Evolutionary conservation across 2,888 invertebrate genomes (phyloP).

Genomic region (Podotricha telesiphe): DNA sequence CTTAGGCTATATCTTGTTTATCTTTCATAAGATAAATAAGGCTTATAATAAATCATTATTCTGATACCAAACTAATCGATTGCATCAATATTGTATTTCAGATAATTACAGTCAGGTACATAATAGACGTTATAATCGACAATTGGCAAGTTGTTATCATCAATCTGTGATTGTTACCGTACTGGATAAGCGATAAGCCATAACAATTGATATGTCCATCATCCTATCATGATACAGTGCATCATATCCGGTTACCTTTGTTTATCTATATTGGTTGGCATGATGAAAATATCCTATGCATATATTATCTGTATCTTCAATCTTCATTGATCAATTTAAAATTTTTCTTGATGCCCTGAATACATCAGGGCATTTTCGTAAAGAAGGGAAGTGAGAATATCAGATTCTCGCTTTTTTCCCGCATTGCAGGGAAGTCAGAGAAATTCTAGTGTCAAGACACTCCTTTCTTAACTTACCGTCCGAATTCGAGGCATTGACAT

Average conservation of each 20-base stretch:
- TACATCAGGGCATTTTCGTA: too few relatives aligned
- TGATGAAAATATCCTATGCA: background rate
- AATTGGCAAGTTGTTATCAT: conserved; percentile 9
- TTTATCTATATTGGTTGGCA: background rate
- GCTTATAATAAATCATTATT: background rate
- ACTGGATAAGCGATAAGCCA: background rate
- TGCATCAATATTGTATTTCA: background rate
- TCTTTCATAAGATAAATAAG: too few relatives aligned
- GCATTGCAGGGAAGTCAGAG: too few relatives aligned
- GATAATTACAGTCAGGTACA: conserved; percentile 1
- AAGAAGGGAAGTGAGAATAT: too few relatives aligned
- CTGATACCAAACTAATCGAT: background rate
- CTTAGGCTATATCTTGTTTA: too few relatives aligned
- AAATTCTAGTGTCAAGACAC: too few relatives aligned
- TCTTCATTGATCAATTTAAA: too few relatives aligned
- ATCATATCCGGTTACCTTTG: background rate
- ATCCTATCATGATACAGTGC: background rate
- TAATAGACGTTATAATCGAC: background rate
- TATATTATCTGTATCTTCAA: background rate
- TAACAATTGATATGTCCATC: conserved; percentile 1
- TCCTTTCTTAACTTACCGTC: too few relatives aligned
- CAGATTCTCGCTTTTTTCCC: too few relatives aligned
- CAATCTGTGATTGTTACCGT: conserved; percentile 1
- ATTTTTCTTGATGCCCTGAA: too few relatives aligned
- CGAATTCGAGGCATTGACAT: too few relatives aligned